Conservation (phyloP, 2,888 invertebrate species). For the Trissoscelio sp. region DNA sequence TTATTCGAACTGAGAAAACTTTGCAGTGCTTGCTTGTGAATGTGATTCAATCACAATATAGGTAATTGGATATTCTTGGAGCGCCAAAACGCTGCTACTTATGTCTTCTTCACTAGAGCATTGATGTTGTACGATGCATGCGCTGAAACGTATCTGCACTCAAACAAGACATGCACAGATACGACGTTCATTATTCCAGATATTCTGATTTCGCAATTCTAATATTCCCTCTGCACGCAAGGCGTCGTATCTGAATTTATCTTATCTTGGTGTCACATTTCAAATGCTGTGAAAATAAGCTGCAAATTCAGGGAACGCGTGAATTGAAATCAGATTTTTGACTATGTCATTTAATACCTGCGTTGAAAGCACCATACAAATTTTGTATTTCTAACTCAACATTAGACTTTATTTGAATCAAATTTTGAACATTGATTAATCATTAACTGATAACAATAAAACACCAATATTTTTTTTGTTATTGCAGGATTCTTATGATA, state of each 20-base stretch:
- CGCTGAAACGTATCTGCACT: constrained; percentile 27
- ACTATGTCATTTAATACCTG: neutral
- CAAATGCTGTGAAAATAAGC: constrained; percentile 12
- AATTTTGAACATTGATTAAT: neutral
- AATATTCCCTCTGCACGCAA: constrained; percentile 8
- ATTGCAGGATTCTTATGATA: no score
- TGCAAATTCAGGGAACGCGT: constrained; percentile 6
- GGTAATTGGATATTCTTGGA: constrained; percentile 11
- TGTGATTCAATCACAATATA: constrained; percentile 27
- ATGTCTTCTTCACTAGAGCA: constrained; percentile 22
- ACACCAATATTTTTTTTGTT: constrained; percentile 8
- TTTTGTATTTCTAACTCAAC: neutral
- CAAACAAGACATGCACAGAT: constrained; percentile 13
- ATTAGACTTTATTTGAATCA: neutral
- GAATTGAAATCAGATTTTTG: neutral
- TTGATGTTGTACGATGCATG: constrained; percentile 45
- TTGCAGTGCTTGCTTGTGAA: constrained; percentile 18
- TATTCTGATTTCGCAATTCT: constrained; percentile 11
- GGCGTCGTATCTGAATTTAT: constrained; percentile 15
- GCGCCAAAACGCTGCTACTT: constrained; percentile 6
- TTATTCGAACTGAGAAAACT: no score
- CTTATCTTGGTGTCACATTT: constrained; percentile 42
- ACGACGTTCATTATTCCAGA: constrained; percentile 12
- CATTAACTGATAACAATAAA: neutral
- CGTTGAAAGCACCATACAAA: neutral